These are phyloP conservation scores for Galleria mellonella DNA, from an alignment of 1,140 invertebrate genomes.

Conservation along the genomic window DNA sequence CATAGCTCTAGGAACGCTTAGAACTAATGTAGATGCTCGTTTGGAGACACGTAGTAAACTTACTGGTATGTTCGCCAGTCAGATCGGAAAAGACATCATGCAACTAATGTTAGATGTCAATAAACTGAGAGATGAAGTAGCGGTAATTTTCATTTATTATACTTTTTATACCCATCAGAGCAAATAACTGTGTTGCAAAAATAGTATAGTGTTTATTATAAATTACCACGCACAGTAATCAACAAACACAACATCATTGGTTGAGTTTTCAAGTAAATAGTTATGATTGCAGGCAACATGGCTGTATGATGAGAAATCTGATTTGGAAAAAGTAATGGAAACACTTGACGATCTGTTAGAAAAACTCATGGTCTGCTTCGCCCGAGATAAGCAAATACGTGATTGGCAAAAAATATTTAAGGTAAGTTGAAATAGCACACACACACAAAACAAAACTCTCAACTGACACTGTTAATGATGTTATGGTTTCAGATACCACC, in stretches of 20 bases:
- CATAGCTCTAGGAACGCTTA: conserved; percentile 63
- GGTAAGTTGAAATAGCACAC: conserved; percentile 54
- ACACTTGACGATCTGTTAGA: conserved; percentile 78
- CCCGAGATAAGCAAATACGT: conserved; percentile 80
- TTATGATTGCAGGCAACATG: conserved; percentile 80
- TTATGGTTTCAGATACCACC: conserved; percentile 75
- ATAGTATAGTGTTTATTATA: no score
- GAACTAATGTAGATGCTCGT: conserved; percentile 73
- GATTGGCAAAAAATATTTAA: conserved; percentile 82
- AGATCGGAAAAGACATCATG: conserved; percentile 78
- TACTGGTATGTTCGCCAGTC: conserved; percentile 74
- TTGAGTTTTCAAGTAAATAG: no score
- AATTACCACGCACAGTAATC: no score
- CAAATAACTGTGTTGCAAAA: no score
- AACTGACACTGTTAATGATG: no score
- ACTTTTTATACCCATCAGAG: neutral
- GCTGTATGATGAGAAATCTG: conserved; percentile 83
- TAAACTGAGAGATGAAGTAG: conserved; percentile 78
- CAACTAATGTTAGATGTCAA: conserved; percentile 79
- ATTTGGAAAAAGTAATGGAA: conserved; percentile 77
- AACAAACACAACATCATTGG: no score
- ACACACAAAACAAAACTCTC: no score
- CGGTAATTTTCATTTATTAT: conserved; percentile 51
- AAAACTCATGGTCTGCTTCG: conserved; percentile 76
- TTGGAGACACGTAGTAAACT: conserved; percentile 74